These are phyloP conservation scores for Mesorhabditis spiculigera DNA, from an alignment of 2,888 invertebrate species.

Conservation along the genomic window DNA sequence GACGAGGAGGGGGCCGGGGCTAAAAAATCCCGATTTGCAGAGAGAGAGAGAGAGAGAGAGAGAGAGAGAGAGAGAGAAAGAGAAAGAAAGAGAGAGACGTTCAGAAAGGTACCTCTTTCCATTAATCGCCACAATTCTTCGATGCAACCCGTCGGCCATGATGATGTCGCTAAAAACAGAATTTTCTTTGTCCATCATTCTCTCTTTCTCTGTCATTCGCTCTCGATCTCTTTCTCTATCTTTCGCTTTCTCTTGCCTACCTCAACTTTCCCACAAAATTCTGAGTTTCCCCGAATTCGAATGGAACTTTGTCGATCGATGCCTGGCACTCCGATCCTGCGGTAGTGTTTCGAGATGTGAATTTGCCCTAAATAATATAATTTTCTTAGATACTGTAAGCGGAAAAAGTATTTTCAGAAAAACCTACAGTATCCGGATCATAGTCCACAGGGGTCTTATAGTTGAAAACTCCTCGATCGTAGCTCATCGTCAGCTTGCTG, in stretches of 20 bases:
- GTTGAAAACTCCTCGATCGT: constrained; percentile 20
- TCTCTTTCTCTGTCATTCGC: too few relatives aligned
- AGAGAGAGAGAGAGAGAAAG: neutral
- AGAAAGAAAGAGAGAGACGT: neutral
- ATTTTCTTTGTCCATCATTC: too few relatives aligned
- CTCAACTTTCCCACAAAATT: too few relatives aligned
- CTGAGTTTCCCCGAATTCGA: too few relatives aligned
- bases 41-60: neutral
- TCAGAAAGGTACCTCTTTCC: constrained; percentile 28
- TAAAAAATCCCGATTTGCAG: constrained; percentile 17
- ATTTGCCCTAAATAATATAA: too few relatives aligned
- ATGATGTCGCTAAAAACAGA: constrained; percentile 26
- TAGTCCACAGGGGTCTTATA: constrained; percentile 42
- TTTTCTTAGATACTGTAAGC: too few relatives aligned
- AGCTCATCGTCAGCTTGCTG: constrained; percentile 40
- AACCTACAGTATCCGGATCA: constrained; percentile 28
- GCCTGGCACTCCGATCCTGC: too few relatives aligned
- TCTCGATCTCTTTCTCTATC: too few relatives aligned
- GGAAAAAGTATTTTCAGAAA: too few relatives aligned
- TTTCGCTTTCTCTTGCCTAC: too few relatives aligned
- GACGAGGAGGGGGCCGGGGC: constrained; percentile 45
- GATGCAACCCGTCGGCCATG: constrained; percentile 38
- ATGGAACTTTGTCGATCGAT: too few relatives aligned
- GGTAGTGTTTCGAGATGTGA: too few relatives aligned
- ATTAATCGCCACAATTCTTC: constrained; percentile 40